phyloP scores from a whole-genome alignment of 2,888 invertebrate genomes.

The Leuctra nigra region DNA sequence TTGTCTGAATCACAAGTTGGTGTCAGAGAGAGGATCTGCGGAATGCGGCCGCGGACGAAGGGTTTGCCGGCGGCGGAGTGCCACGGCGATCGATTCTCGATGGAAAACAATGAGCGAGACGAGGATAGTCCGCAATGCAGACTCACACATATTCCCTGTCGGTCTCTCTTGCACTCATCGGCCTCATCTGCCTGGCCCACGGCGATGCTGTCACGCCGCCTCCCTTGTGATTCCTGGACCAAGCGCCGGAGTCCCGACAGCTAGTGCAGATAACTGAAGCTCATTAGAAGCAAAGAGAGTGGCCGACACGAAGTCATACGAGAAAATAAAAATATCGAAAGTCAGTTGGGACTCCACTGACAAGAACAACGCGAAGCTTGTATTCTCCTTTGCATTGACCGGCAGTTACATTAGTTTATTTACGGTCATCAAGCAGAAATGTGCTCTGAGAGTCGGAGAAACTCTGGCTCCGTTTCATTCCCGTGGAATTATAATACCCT shows the following conservation, averaged over 20 bases:
- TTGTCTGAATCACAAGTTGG: too few relatives aligned
- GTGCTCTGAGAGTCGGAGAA: too few relatives aligned
- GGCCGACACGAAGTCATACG: not conserved
- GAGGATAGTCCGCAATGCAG: conserved; percentile 17
- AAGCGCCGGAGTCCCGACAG: not conserved
- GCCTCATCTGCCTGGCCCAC: not conserved
- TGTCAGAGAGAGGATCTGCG: not conserved
- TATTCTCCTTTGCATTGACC: too few relatives aligned
- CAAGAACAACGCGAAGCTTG: too few relatives aligned
- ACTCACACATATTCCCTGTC: conserved; percentile 3
- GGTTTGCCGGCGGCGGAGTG: not conserved
- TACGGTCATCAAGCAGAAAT: too few relatives aligned
- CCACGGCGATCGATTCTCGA: conserved; percentile 13
- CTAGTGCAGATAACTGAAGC: not conserved
- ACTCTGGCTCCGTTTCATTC: too few relatives aligned
- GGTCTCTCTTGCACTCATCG: not conserved
- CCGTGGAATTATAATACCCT: too few relatives aligned
- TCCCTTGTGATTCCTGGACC: too few relatives aligned
- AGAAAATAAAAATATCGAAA: too few relatives aligned
- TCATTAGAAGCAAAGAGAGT: not conserved
- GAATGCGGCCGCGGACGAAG: not conserved
- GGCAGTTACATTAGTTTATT: too few relatives aligned
- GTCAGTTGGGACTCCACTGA: too few relatives aligned
- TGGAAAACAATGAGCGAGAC: conserved; percentile 16
- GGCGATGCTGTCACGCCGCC: not conserved